Conservation (phyloP, 2,113 vertebrate genomes). For the Notiomystis cincta region DNA sequence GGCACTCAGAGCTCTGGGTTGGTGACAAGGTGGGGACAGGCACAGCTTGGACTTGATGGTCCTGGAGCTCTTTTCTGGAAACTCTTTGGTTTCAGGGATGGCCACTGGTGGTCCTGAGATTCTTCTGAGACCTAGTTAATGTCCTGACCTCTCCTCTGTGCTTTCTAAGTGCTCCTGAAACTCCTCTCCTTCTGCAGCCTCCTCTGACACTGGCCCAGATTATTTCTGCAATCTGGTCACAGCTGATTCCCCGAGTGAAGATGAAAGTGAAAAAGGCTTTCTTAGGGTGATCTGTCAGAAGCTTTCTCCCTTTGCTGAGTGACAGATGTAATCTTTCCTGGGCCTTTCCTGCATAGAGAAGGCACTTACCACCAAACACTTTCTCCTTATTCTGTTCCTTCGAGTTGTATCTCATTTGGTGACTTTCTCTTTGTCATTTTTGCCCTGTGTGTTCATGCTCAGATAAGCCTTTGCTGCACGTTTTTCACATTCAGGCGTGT, state of each 20-base stretch:
- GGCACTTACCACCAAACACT: not conserved
- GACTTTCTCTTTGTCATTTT: not conserved
- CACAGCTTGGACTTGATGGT: rapidly evolving
- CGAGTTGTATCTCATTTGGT: not conserved
- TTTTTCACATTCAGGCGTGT: not conserved
- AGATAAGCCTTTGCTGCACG: not conserved
- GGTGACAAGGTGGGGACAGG: rapidly evolving
- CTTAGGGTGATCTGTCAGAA: conserved; percentile 25
- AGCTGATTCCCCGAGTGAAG: not conserved
- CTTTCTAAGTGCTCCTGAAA: not conserved
- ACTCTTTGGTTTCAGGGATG: not conserved
- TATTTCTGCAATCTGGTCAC: conserved; percentile 44
- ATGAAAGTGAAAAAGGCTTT: conserved; percentile 38
- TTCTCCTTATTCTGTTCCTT: not conserved
- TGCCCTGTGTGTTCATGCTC: not conserved
- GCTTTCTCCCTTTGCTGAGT: conserved; percentile 28
- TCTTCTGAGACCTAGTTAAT: not conserved
- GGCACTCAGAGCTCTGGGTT: not conserved
- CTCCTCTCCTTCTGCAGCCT: not conserved
- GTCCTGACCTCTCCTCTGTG: not conserved
- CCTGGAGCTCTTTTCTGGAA: not conserved
- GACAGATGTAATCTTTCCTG: conserved; percentile 26
- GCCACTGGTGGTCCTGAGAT: not conserved
- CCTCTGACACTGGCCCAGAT: not conserved
- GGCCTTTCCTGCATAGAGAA: not conserved